These are phyloP conservation scores for Lepetodrilus schrolli DNA, from an alignment of 2,888 invertebrate species.

Conservation along the genomic window DNA sequence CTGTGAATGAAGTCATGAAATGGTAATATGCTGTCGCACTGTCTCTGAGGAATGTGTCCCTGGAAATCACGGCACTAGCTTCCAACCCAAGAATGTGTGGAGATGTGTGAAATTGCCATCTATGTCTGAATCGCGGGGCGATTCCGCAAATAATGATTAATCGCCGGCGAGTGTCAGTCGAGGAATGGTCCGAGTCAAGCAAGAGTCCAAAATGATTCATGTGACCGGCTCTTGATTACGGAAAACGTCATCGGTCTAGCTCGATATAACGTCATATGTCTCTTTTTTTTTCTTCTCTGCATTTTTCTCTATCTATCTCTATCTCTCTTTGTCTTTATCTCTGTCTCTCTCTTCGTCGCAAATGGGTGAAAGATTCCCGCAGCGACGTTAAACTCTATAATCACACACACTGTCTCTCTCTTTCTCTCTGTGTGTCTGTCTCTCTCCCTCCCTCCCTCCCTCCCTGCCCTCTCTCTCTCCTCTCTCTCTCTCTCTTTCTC, in stretches of 20 bases:
- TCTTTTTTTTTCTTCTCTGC: too few species aligned
- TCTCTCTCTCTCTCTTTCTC: constrained; percentile 2
- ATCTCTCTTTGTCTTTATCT: too few species aligned
- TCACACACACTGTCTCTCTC: too few species aligned
- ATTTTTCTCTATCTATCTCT: too few species aligned
- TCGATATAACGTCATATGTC: too few species aligned
- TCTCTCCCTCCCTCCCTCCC: not conserved
- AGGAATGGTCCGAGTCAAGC: not conserved
- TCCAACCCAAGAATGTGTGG: not conserved
- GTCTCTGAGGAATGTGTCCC: not conserved
- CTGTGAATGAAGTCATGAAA: constrained; percentile 17
- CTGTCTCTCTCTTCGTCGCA: too few species aligned
- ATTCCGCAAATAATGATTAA: constrained; percentile 8
- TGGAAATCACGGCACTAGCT: not conserved
- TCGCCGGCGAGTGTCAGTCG: not conserved
- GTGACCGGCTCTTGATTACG: not conserved
- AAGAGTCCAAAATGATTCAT: not conserved
- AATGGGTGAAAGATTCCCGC: too few species aligned
- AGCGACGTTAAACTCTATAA: too few species aligned
- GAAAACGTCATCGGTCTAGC: not conserved
- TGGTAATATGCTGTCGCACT: not conserved
- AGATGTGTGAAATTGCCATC: constrained; percentile 16
- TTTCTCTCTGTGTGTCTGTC: not conserved
- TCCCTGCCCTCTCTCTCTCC: too few species aligned
- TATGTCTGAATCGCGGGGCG: not conserved